Evolutionary conservation across 1,140 invertebrate genomes (phyloP).

Genomic region (Camponotus pennsylvanicus): DNA sequence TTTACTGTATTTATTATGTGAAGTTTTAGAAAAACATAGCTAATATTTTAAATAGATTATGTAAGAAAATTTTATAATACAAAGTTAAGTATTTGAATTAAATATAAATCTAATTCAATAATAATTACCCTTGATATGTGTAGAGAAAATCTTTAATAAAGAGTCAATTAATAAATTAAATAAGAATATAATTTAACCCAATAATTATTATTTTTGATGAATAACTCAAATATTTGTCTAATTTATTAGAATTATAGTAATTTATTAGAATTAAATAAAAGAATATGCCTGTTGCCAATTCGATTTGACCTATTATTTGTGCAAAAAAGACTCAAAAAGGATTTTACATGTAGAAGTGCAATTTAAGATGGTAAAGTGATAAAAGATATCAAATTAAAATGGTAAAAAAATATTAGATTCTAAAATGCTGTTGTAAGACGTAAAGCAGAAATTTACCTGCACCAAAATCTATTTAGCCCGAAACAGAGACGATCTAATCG

Average conservation of each 20-base stretch:
- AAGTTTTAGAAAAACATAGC: neutral
- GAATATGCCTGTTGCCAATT: neutral
- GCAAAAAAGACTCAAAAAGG: neutral
- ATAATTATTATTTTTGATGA: neutral
- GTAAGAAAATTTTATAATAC: neutral
- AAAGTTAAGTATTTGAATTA: neutral
- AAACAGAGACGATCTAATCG: neutral
- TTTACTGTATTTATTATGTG: neutral
- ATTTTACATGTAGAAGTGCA: neutral
- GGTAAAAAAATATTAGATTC: neutral
- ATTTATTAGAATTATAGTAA: no score
- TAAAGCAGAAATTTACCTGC: neutral
- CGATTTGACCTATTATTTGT: neutral
- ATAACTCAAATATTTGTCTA: neutral
- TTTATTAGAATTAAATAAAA: neutral
- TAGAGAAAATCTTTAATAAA: neutral
- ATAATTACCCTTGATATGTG: neutral
- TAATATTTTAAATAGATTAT: neutral
- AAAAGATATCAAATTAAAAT: neutral
- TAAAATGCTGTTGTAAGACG: neutral
- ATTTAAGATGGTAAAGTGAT: no score
- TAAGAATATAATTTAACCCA: neutral
- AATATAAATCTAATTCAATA: conserved; percentile 1
- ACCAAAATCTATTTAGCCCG: neutral
- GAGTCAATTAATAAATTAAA: neutral